Conservation (phyloP, 2,113 vertebrate species). For the Lonchura striata region DNA sequence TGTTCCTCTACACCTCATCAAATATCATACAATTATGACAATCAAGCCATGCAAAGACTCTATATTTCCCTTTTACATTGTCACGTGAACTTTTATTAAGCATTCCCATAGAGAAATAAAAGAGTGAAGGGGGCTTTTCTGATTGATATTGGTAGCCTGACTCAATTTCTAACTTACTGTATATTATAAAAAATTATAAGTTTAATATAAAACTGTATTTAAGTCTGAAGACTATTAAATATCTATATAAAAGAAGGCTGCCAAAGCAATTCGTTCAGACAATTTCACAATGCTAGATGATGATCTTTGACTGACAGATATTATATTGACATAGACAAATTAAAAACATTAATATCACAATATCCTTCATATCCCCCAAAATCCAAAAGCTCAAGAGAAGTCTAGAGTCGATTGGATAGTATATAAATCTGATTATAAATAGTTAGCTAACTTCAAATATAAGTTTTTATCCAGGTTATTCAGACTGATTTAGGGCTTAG, state of each 20-base stretch:
- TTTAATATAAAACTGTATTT: not conserved
- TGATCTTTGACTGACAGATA: not conserved
- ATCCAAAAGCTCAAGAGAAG: not conserved
- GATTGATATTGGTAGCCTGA: not conserved
- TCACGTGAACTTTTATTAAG: not conserved
- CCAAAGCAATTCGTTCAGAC: not conserved
- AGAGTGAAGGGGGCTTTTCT: not conserved
- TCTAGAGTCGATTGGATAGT: not conserved
- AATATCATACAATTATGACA: not conserved
- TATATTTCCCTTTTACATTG: not conserved
- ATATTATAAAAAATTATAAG: not conserved
- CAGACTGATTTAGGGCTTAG: not conserved
- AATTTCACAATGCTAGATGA: not conserved
- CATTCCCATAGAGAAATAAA: not conserved
- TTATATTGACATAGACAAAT: not conserved
- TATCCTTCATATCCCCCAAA: not conserved
- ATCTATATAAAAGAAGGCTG: not conserved
- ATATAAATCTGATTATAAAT: not conserved
- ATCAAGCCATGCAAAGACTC: not conserved
- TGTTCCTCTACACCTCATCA: not conserved
- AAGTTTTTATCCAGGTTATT: not conserved
- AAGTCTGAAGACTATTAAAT: not conserved
- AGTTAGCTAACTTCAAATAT: not conserved
- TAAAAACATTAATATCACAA: not conserved
- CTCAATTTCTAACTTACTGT: not conserved